A percentile compares a stretch with the other conserved stretches of the same genome.
phyloP scores from a whole-genome alignment of 1,140 invertebrate genomes.

The Tyrophagus putrescentiae region DNA sequence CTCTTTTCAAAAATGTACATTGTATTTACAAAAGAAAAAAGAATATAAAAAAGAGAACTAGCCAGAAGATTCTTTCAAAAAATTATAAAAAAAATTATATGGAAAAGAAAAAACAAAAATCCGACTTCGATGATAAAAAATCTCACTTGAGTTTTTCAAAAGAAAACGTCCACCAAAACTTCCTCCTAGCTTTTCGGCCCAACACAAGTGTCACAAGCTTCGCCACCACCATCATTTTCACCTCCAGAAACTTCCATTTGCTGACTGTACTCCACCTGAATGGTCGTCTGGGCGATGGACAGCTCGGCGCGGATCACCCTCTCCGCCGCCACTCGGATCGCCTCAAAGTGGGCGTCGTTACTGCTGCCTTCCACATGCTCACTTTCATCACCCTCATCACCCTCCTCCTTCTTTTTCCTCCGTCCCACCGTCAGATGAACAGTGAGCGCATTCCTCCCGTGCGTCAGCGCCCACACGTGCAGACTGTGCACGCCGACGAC shows the following conservation, averaged over 20 bases:
- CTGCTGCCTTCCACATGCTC: background rate
- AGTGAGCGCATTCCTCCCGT: slow-evolving; percentile 23
- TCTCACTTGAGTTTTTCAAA: too few species aligned
- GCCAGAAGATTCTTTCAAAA: too few species aligned
- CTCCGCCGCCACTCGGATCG: slow-evolving; percentile 10
- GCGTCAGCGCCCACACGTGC: slow-evolving; percentile 57
- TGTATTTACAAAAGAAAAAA: too few species aligned
- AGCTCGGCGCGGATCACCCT: background rate
- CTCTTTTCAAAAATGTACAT: too few species aligned
- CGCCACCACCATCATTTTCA: background rate
- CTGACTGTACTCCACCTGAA: slow-evolving; percentile 18
- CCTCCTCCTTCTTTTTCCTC: too few species aligned
- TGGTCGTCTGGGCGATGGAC: slow-evolving; percentile 16
- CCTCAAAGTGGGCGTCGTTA: background rate
- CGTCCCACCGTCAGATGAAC: slow-evolving; percentile 21
- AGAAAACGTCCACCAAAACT: too few species aligned
- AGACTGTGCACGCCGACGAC: slow-evolving; percentile 61
- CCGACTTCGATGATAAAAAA: too few species aligned
- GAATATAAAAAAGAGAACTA: too few species aligned
- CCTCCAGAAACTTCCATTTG: too few species aligned
- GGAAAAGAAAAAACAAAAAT: too few species aligned
- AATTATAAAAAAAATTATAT: too few species aligned
- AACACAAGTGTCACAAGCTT: slow-evolving; percentile 14
- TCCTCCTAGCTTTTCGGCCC: slow-evolving; percentile 34
- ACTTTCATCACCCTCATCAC: background rate